Conservation (phyloP, 2,797 vertebrate species). For the Gymnopithys bicolor region DNA sequence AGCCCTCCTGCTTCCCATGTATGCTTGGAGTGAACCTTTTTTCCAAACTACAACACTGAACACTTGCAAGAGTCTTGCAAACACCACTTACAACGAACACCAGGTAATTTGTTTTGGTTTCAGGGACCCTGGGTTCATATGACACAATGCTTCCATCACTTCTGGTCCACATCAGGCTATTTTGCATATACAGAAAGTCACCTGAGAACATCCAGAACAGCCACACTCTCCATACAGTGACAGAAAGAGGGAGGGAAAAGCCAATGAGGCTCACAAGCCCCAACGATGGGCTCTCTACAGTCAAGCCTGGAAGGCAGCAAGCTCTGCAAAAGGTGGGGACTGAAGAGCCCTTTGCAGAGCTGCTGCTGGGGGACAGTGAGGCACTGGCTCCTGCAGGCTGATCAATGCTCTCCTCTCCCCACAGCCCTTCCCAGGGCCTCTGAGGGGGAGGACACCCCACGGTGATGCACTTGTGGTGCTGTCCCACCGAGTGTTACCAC, state of each 20-base stretch:
- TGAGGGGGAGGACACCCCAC: background rate
- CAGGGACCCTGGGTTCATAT: background rate
- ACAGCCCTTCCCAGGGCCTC: background rate
- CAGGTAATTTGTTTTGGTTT: background rate
- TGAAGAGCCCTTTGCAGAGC: background rate
- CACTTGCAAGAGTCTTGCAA: background rate
- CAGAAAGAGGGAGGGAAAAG: background rate
- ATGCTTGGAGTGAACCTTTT: background rate
- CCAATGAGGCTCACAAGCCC: background rate
- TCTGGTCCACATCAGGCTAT: background rate
- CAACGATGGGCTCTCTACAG: background rate
- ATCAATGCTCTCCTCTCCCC: background rate
- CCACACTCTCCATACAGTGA: fast-evolving
- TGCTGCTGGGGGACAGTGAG: background rate
- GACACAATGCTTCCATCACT: background rate
- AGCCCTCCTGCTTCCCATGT: background rate
- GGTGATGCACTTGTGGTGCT: background rate
- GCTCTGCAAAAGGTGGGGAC: background rate
- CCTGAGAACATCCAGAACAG: background rate
- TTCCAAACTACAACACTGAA: background rate
- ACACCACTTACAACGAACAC: background rate
- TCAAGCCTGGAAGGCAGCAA: background rate
- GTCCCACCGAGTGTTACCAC: background rate
- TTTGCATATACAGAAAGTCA: background rate
- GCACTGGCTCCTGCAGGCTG: background rate